Percentiles rank a stretch among this genome's conserved stretches.
Conservation (phyloP, 2,113 vertebrate genomes). For the Morphnarchus princeps region DNA sequence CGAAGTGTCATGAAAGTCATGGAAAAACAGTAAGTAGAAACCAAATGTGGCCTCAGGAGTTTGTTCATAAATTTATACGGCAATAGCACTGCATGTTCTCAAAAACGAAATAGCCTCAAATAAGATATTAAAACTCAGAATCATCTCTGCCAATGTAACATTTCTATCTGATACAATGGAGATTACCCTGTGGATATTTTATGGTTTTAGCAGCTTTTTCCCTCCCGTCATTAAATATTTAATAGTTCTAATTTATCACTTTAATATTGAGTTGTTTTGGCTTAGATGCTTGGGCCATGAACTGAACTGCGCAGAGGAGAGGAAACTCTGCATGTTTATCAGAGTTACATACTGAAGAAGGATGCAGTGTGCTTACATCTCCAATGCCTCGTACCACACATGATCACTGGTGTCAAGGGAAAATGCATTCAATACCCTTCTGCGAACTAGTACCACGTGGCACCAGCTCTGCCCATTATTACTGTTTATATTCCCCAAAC, state of each 20-base stretch:
- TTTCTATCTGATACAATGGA: slow-evolving; percentile 12
- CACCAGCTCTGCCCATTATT: background rate
- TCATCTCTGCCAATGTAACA: slow-evolving; percentile 21
- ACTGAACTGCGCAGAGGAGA: background rate
- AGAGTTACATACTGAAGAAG: background rate
- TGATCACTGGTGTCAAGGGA: background rate
- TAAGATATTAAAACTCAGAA: slow-evolving; percentile 28
- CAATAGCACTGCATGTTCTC: slow-evolving; percentile 6
- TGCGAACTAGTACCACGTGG: background rate
- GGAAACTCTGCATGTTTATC: background rate
- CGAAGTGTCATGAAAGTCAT: slow-evolving; percentile 40
- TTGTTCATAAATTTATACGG: slow-evolving; percentile 52
- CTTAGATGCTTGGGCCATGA: background rate
- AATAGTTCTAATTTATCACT: slow-evolving; percentile 58
- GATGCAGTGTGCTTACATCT: background rate
- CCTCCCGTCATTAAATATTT: slow-evolving; percentile 58
- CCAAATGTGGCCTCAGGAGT: slow-evolving; percentile 20
- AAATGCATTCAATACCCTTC: background rate
- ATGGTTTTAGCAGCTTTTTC: slow-evolving; percentile 34
- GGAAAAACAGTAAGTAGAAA: slow-evolving; percentile 49
- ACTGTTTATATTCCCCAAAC: background rate
- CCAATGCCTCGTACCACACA: background rate
- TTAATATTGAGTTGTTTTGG: slow-evolving; percentile 31
- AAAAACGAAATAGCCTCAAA: background rate
- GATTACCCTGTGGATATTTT: slow-evolving; percentile 36